These are phyloP conservation scores for Lasioglossum zephyrum DNA, from an alignment of 2,888 invertebrate genomes.

Conservation along the genomic window DNA sequence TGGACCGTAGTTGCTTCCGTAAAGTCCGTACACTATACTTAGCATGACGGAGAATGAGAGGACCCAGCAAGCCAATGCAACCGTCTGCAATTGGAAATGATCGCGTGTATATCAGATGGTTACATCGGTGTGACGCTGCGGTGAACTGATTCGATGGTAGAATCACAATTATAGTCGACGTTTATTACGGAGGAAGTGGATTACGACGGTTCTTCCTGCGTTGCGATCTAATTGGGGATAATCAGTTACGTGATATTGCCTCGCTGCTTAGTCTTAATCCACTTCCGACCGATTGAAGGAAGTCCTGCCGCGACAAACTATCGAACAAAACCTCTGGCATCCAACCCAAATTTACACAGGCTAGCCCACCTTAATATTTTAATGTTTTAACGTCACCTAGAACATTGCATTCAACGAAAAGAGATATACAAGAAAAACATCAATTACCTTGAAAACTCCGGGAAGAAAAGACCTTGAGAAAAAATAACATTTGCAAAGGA, in stretches of 20 bases:
- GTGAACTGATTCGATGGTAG: background rate
- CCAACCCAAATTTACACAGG: background rate
- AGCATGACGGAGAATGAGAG: conserved; percentile 75
- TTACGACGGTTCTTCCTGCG: background rate
- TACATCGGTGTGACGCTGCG: background rate
- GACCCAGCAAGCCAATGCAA: conserved; percentile 74
- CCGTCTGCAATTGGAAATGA: conserved; percentile 62
- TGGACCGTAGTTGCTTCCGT: conserved; percentile 75
- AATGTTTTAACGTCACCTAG: too few species aligned
- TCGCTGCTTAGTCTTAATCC: background rate
- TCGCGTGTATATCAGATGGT: background rate
- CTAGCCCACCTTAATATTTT: too few species aligned
- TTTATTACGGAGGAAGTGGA: conserved; percentile 16
- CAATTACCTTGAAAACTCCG: too few species aligned
- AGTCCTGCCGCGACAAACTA: background rate
- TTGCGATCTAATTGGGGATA: background rate
- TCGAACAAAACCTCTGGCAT: background rate
- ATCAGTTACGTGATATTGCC: background rate
- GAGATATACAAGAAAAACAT: too few species aligned
- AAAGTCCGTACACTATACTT: conserved; percentile 81
- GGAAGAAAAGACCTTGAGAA: too few species aligned
- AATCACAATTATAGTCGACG: background rate
- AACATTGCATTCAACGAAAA: too few species aligned
- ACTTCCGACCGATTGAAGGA: background rate
- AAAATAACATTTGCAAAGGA: too few species aligned